Evolutionary conservation across 2,797 vertebrate species (phyloP).

Genomic region (Melopsittacus undulatus): DNA sequence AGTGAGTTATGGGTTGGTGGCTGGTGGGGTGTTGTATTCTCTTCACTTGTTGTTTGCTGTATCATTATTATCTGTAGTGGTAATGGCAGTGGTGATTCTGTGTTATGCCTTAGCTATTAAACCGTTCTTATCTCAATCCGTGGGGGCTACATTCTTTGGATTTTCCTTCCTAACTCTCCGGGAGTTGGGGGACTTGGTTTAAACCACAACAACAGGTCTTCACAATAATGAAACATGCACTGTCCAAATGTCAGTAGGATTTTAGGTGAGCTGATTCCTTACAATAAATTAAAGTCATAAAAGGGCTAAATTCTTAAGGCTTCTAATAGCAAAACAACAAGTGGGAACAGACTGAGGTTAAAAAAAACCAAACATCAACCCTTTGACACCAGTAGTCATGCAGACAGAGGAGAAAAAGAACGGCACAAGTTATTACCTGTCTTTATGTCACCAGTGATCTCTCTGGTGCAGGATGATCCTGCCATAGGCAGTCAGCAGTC

Average conservation of each 20-base stretch:
- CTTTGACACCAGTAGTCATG: background rate
- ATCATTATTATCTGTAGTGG: no score
- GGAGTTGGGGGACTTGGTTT: no score
- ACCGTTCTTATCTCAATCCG: no score
- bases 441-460: background rate
- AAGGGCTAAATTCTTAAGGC: background rate
- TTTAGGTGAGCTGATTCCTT: background rate
- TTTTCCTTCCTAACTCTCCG: no score
- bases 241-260: background rate
- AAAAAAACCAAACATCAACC: background rate
- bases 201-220: no score
- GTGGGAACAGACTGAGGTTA: background rate
- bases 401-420: background rate
- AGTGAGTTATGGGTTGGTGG: no score
- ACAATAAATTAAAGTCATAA: background rate
- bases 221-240: background rate
- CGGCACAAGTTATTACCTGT: background rate
- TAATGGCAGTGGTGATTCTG: no score
- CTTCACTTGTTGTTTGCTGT: no score
- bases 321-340: background rate
- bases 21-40: no score
- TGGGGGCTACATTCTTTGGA: no score
- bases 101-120: no score
- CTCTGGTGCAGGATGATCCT: background rate
- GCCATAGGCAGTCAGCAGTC: background rate